phyloP scores from a whole-genome alignment of 2,888 invertebrate species.

The Ferdinandea cuprea region DNA sequence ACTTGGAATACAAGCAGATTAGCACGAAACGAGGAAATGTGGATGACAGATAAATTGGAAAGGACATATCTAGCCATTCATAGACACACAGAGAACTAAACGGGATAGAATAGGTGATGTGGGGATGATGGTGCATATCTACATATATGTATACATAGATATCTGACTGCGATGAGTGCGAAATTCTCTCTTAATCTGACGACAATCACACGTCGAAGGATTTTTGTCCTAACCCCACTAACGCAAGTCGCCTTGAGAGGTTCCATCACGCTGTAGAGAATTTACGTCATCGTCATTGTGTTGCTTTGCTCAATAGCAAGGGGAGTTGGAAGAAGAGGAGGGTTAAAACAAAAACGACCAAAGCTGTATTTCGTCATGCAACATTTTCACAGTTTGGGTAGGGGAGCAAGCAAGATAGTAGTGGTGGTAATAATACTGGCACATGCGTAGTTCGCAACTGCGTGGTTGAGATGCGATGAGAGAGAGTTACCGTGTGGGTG shows the following conservation, averaged over 20 bases:
- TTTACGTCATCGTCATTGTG: constrained; percentile 59
- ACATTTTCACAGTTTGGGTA: constrained; percentile 42
- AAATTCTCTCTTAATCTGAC: constrained; percentile 51
- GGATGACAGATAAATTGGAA: constrained; percentile 67
- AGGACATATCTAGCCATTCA: constrained; percentile 69
- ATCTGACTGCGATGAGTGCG: neutral
- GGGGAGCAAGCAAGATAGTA: too few relatives aligned
- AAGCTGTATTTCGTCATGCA: constrained; percentile 57
- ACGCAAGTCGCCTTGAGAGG: constrained; percentile 61
- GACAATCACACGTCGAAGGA: constrained; percentile 62
- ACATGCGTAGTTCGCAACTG: constrained; percentile 46
- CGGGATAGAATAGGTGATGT: constrained; percentile 24
- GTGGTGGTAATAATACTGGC: neutral
- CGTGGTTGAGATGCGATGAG: constrained; percentile 18
- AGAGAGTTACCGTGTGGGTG: constrained; percentile 42
- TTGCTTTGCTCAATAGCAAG: constrained; percentile 9
- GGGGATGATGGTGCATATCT: neutral
- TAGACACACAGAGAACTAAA: constrained; percentile 12
- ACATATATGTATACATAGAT: neutral
- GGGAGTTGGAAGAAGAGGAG: neutral
- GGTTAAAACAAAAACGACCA: neutral
- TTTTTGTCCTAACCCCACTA: constrained; percentile 61
- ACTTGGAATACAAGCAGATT: constrained; percentile 61
- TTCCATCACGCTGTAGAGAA: constrained; percentile 15
- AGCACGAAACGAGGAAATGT: constrained; percentile 73